Evolutionary conservation across 2,888 invertebrate genomes (phyloP), one percentile per base, ranked within the genome.

Genomic region (Chironomus riparius): DNA sequence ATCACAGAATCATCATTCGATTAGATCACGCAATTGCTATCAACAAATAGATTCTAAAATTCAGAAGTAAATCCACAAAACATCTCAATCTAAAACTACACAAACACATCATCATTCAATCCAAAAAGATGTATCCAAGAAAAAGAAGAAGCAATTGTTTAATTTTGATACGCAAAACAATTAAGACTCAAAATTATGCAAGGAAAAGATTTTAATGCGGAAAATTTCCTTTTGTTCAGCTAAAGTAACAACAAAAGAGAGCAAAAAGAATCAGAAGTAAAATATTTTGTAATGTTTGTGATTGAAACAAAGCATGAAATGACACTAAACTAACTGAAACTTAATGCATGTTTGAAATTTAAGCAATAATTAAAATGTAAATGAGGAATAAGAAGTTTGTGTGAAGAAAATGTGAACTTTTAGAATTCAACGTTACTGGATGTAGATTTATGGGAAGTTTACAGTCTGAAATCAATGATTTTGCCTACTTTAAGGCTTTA

Each of bases 261-360:
- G 5, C 6, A 28, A 6, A 28, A 28, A 1, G 4, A 24, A 28
- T 28, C 28, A 28, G 4, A n/a, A 50, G 28, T 5, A 15, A 50
- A 15, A 3, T 18, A 2, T 50, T 50, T n/a, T 50, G n/a, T 50
- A 50, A 18, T 56, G 15, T 56, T 56, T 56, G 56, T 18, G 56
- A 56, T 15, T 56, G 56, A 18, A 56, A 56, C 56, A 56, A 56
- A 15, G 71, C 71, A 47, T 71, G 50, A 28, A 71, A 56, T 71
- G 56, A 56, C 13, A 24, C n/a, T 71, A 13, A 71, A 71, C 71
- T 50, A 71, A 22, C 71, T 56, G 71, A 50, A 56, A 71, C 50
- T 56, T 21, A 48, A 56, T 56, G 56, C 56, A 18, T 56, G 56
- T 56, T 18, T 56, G 15, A 6, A 18, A 10, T 28, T 2, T 5